Evolutionary conservation across 2,797 vertebrate species (phyloP).

Genomic region (Picus viridis): DNA sequence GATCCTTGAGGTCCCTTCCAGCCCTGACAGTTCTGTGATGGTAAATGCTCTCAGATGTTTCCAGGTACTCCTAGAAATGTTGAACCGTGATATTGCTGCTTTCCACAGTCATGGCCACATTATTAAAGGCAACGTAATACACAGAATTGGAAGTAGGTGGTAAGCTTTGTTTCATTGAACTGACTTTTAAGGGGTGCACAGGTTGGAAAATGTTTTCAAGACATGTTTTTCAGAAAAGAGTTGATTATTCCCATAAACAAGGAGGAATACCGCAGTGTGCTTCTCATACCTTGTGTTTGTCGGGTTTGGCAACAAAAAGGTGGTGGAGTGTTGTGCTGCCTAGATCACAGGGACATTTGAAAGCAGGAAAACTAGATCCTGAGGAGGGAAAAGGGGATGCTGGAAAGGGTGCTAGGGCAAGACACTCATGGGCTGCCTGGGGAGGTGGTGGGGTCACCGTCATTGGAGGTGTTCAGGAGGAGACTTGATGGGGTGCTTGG

Average conservation of each 20-base stretch:
- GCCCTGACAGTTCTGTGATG: too few species aligned
- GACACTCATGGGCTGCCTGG: too few species aligned
- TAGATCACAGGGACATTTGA: background rate
- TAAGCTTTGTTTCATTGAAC: background rate
- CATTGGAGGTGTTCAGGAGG: too few species aligned
- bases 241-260: background rate
- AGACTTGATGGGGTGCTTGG: too few species aligned
- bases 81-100: background rate
- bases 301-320: background rate
- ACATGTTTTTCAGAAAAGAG: background rate
- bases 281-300: fast-evolving
- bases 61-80: background rate
- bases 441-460: too few species aligned
- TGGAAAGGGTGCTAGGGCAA: background rate
- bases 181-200: background rate
- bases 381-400: background rate
- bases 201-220: background rate
- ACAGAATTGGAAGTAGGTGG: background rate
- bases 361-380: background rate
- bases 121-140: background rate
- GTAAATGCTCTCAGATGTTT: background rate
- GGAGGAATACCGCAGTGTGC: background rate
- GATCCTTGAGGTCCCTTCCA: too few species aligned
- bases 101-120: fast-evolving
- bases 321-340: background rate